phyloP scores from a whole-genome alignment of 2,797 vertebrate species.

The Tauraco hartlaubi region DNA sequence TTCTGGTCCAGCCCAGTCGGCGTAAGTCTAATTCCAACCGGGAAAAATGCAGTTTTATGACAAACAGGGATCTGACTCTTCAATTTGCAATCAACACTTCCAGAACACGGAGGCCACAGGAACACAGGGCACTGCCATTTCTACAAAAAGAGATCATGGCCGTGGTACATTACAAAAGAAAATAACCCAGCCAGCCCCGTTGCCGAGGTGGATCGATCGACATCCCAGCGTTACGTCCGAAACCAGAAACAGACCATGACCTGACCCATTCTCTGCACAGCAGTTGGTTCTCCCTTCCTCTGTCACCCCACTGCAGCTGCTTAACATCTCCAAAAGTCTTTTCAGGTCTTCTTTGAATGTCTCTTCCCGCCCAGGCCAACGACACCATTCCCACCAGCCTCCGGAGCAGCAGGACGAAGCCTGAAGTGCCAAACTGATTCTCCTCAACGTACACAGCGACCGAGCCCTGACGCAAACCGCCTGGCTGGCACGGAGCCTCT shows the following conservation, averaged over 20 bases:
- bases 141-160: neutral
- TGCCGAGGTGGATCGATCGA: neutral
- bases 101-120: neutral
- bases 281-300: neutral
- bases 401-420: neutral
- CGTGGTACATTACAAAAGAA: neutral
- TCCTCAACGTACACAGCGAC: neutral
- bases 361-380: neutral
- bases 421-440: constrained; percentile 11
- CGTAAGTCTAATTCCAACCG: neutral
- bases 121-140: neutral
- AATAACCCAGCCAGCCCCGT: neutral
- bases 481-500: neutral
- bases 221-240: neutral
- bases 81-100: neutral
- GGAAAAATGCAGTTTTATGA: neutral
- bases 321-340: neutral
- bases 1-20: neutral
- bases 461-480: neutral
- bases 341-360: neutral
- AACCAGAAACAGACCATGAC: neutral
- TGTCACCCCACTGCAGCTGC: neutral
- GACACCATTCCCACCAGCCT: neutral
- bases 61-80: neutral
- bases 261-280: neutral